Evolutionary conservation across 2,888 invertebrate species (phyloP), one percentile per base, ranked within the genome.

Genomic region (Apoda limacodes): DNA sequence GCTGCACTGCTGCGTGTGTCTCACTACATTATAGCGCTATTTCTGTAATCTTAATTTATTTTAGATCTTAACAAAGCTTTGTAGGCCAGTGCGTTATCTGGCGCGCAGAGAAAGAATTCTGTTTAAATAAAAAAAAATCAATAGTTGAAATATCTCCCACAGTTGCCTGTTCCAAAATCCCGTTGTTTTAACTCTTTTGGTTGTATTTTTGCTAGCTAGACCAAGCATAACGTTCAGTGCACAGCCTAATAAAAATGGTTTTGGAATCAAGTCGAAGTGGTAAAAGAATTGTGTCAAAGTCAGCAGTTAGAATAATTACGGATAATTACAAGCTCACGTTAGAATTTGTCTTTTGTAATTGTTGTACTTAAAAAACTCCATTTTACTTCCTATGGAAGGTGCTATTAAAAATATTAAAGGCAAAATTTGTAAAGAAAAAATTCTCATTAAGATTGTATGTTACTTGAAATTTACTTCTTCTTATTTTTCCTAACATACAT

Each of bases 331-430:
- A 15, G 2, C 10, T 30, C n/a, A 26, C 26, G n/a, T 15, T 24
- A 25, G 11, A 17, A 10, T 25, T 25, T 26, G 31, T 22, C 26
- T 26, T 32, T 32, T 22, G 26, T 26, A 14, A 12, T 17, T 42
- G 35, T 26, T 40, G 29, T 29, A 13, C 10, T 21, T 29, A 21
- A 28, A 24, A 15, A 25, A 22, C 29, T 33, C 28, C 34, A 34
- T 32, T 30, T 34, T 52, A 53, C 62, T 61, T 64, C 61, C 64
- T 47, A 50, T 53, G 64, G 64, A 64, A 64, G 64, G 64, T 64
- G 64, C 64, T 64, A 63, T 32, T 39, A 24, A 11, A 37, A 32
- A 42, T 33, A 39, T 36, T 41, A 19, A 34, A 34, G 32, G n/a
- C n/a, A n/a, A n/a, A n/a, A n/a, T n/a, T n/a, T n/a, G n/a, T n/a